Evolutionary conservation across 1,140 invertebrate genomes (phyloP).

Genomic region (Eulimnadia texana): DNA sequence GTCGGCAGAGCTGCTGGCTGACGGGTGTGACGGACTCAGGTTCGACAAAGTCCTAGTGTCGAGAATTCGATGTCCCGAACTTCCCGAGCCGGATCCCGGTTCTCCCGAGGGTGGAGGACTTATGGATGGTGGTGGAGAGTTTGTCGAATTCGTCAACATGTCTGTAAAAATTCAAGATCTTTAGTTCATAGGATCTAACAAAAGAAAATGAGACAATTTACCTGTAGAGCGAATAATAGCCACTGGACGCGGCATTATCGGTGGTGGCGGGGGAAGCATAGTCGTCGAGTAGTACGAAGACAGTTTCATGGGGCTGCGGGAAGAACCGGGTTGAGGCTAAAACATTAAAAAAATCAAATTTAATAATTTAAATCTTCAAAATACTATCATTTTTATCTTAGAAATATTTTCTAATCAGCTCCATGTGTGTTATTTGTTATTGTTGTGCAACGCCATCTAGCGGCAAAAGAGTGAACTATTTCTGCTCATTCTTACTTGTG

Average conservation of each 20-base stretch:
- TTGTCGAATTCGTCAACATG: conserved; percentile 5
- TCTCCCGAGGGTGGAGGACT: conserved; percentile 12
- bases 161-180: too few species aligned
- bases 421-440: not conserved
- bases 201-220: too few species aligned
- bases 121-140: conserved; percentile 12
- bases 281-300: conserved; percentile 78
- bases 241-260: conserved; percentile 84
- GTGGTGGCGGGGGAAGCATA: conserved; percentile 77
- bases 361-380: conserved; percentile 6
- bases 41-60: conserved; percentile 20
- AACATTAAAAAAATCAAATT: not conserved
- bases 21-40: conserved; percentile 12
- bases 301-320: conserved; percentile 36
- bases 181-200: too few species aligned
- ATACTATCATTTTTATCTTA: too few species aligned
- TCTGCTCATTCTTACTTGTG: too few species aligned
- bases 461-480: too few species aligned
- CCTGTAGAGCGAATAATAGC: conserved; percentile 84
- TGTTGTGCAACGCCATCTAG: too few species aligned
- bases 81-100: not conserved
- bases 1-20: conserved; percentile 19
- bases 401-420: too few species aligned
- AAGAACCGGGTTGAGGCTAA: conserved; percentile 16
- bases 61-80: conserved; percentile 15